These are phyloP conservation scores for Trachelus stipa DNA, from an alignment of 2,888 invertebrate genomes.

Conservation along the genomic window DNA sequence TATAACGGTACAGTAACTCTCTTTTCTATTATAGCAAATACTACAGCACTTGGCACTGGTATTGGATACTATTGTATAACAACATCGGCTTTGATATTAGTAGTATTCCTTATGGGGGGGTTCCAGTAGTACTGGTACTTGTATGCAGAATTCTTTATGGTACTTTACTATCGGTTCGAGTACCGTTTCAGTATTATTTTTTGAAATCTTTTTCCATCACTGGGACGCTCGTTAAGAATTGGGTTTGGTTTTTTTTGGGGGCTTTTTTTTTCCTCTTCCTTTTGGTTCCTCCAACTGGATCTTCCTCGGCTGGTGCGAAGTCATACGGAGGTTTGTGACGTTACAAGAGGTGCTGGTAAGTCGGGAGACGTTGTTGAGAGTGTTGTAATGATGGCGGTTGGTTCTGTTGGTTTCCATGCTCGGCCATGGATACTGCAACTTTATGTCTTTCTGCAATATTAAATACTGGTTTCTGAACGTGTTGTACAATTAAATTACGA, in stretches of 20 bases:
- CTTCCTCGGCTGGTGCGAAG: neutral
- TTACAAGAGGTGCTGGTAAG: slow-evolving; percentile 36
- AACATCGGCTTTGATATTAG: neutral
- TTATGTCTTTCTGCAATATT: slow-evolving; percentile 46
- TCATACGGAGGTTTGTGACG: slow-evolving; percentile 21
- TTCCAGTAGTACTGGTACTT: neutral
- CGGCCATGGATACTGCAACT: slow-evolving; percentile 40
- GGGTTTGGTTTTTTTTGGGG: neutral
- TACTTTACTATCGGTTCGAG: neutral
- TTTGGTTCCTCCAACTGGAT: neutral
- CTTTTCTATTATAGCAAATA: neutral
- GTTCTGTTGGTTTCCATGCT: neutral
- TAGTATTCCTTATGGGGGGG: neutral
- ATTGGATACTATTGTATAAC: neutral
- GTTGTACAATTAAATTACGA: slow-evolving; percentile 41
- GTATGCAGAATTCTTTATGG: neutral
- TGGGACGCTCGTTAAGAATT: neutral
- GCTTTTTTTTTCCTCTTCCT: neutral
- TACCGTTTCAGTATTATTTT: neutral
- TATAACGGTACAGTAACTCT: neutral
- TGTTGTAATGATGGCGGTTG: slow-evolving; percentile 27
- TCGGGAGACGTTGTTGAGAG: slow-evolving; percentile 45
- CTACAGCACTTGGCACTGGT: neutral
- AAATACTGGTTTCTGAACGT: slow-evolving; percentile 22
- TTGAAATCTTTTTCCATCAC: neutral